These are phyloP conservation scores for Myiotriccus ornatus DNA, from an alignment of 2,797 vertebrate genomes.

Conservation along the genomic window DNA sequence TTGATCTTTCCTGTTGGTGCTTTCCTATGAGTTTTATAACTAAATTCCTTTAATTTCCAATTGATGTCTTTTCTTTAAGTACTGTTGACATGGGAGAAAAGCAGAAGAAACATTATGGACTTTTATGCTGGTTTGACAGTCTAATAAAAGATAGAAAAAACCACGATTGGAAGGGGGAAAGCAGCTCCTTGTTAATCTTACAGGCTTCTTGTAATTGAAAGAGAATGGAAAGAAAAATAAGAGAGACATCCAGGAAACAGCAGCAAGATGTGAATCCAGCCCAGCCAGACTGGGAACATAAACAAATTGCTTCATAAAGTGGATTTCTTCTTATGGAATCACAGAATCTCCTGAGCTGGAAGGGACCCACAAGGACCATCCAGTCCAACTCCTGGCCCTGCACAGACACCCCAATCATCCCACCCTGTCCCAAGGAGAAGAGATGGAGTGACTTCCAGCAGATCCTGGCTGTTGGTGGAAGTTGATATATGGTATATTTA, in stretches of 20 bases:
- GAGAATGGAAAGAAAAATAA: not conserved
- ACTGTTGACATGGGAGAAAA: not conserved
- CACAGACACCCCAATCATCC: not conserved
- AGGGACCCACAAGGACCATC: not conserved
- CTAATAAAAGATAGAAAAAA: not conserved
- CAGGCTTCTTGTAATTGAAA: not conserved
- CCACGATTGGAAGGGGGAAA: not conserved
- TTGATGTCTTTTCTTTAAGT: not conserved
- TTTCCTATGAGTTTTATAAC: not conserved
- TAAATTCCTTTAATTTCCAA: constrained; percentile 1
- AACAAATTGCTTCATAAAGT: not conserved
- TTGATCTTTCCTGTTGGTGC: not conserved
- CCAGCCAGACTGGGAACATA: not conserved
- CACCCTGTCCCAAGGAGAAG: not conserved
- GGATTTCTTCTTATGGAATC: not conserved
- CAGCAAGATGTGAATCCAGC: not conserved
- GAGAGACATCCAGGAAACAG: not conserved
- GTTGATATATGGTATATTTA: rapidly evolving
- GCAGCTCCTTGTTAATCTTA: not conserved
- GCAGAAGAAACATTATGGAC: not conserved
- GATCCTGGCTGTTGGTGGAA: not conserved
- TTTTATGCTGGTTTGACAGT: not conserved
- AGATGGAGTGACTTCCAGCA: rapidly evolving
- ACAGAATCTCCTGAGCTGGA: not conserved
- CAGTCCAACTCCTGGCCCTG: not conserved